Base-by-base conservation (phyloP, 2,797 vertebrate genomes). In the Sebastes trivittatus region DNA sequence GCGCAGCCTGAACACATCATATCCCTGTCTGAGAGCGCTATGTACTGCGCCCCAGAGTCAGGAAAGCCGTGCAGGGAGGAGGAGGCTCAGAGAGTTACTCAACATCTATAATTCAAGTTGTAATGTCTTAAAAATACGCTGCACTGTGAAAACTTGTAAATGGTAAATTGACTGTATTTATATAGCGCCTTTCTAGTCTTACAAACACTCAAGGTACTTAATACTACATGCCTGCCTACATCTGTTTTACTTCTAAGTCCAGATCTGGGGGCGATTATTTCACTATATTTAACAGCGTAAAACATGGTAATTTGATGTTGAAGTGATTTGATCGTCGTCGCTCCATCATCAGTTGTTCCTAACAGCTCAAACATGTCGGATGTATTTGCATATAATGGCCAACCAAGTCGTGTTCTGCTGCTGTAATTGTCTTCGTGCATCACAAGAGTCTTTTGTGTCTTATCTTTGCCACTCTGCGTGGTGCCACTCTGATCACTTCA, bases 401-500 rank as follows among this genome's bases (percentile, higher is more conserved):
- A 66, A 32, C 9, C 32, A 18, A 75, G n/a, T 49, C 61, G 5
- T 32, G 54, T 8, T 46, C 6, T 59, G 60, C 64, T 75, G 60
- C 67, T 71, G 65, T 55, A 49, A 58, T 42, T 75, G 72, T 55
- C 30, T 88, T 54, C 14, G 64, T 80, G 65, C 56, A 38, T 78
- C 58, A 74, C 49, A 46, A n/a, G 11, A 72, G 7, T 6, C 22
- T 78, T 81, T 77, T 84, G 67, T 81, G 38, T 65, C 27, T 55
- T 61, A 11, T 58, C 11, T 86, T 54, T 72, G 23, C 54, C 62
- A 4, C 73, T 63, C 84, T 81, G 83, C 63, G 6, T 81, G 83
- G 70, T 62, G 76, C 83, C 71, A 38, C 77, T 85, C 77, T 81
- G 61, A 85, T 91, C 75, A 68, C 74, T 76, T 86, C 63, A 77